phyloP scores from a whole-genome alignment of 2,113 vertebrate genomes.

The Pterocles orientalis region DNA sequence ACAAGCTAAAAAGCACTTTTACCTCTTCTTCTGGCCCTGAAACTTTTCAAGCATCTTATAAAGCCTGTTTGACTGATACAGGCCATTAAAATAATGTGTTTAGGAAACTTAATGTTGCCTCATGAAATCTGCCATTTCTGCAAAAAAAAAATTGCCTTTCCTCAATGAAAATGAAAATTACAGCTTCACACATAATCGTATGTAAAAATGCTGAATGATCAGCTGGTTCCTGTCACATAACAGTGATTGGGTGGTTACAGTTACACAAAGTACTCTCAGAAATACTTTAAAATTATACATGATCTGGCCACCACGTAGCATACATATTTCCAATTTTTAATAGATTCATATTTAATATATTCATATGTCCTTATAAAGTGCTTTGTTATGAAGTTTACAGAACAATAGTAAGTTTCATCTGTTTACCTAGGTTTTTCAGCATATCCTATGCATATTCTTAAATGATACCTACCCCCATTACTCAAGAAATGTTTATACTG shows the following conservation, averaged over 20 bases:
- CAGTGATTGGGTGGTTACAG: background rate
- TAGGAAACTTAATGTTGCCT: background rate
- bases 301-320: background rate
- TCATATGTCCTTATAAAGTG: background rate
- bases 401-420: background rate
- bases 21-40: background rate
- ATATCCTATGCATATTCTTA: background rate
- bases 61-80: constrained; percentile 1
- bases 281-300: background rate
- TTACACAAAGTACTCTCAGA: background rate
- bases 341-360: background rate
- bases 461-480: background rate
- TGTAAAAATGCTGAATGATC: background rate
- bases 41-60: background rate
- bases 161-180: constrained; percentile 27
- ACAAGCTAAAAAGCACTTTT: constrained; percentile 5
- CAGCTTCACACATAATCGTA: background rate
- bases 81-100: background rate
- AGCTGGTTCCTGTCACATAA: background rate
- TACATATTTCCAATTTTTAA: background rate
- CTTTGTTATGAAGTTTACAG: background rate
- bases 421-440: background rate
- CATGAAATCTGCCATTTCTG: constrained; percentile 3
- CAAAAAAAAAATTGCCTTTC: background rate
- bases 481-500: background rate